Evolutionary conservation across 2,888 invertebrate species (phyloP), one percentile per base, ranked within the genome.

Genomic region (Drosophila algonquin): DNA sequence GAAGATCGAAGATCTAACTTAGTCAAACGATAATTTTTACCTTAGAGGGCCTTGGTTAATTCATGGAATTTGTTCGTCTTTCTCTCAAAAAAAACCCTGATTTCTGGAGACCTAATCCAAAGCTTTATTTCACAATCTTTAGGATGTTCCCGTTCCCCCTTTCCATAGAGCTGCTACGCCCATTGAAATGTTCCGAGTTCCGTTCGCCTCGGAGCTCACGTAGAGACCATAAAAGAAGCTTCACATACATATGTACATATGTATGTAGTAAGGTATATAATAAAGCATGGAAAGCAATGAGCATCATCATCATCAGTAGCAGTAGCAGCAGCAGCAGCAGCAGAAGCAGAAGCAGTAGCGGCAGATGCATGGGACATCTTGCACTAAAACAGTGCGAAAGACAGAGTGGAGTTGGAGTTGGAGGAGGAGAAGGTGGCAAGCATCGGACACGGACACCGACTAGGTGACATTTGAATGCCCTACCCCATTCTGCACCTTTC

Each of bases 211-310:
- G 47, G 56, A 76, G 73, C 68, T 64, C 83, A 83, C 83, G 87
- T 83, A 80, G 68, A 73, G 63, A 56, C 76, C 83, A 75, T 84
- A 80, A 83, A 86, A 71, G 73, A 62, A 70, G 73, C 82, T 74
- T 47, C 72, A 54, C 79, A 82, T 76, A 68, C 79, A 77, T 71
- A 77, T 30, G 30, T 27, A 18, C 18, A 18, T 18, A 27, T 27
- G 27, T 27, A 27, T 27, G 81, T 65, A 65, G 35, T 54, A 57
- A 30, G 54, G 57, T 65, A 65, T 81, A 73, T 84, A 76, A 87
- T 87, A 84, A 78, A 80, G 76, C 81, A 78, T 65, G 54, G 57
- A 27, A 50, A 59, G 73, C 51, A 73, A 83, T 79, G 83, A 74
- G 82, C 77, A 74, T 74, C 76, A 83, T 57, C 71, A 72, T 73